Percentiles rank a stretch among this genome's conserved stretches.
Conservation (phyloP, 53 echinoderm and acorn worm species). For the Stichopus horrens region DNA sequence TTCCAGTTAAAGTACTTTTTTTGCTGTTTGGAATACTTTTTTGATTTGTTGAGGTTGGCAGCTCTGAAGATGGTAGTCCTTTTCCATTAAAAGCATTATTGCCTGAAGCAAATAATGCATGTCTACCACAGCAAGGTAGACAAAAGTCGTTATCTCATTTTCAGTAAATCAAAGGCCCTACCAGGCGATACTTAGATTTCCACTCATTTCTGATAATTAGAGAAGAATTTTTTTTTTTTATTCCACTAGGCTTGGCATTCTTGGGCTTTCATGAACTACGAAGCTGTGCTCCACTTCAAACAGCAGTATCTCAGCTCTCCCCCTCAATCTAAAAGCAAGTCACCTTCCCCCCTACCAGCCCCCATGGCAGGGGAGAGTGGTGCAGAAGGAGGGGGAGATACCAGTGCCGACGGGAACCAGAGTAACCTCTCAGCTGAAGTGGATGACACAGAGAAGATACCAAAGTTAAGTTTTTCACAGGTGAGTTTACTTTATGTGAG, state of each 20-base stretch:
- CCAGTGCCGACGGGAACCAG: conserved; percentile 51
- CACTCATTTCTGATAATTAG: background rate
- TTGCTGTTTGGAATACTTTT: too few species aligned
- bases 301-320: conserved; percentile 63
- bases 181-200: too few species aligned
- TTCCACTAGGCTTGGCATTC: conserved; percentile 86
- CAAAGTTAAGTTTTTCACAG: conserved; percentile 37
- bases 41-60: too few species aligned
- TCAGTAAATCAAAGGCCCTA: too few species aligned
- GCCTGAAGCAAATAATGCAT: too few species aligned
- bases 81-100: too few species aligned
- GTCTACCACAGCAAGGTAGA: too few species aligned
- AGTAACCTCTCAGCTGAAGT: conserved; percentile 36
- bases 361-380: conserved; percentile 49
- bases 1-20: too few species aligned
- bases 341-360: conserved; percentile 29
- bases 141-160: too few species aligned
- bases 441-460: conserved; percentile 23
- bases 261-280: conserved; percentile 99
- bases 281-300: conserved; percentile 92
- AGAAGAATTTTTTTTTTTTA: background rate
- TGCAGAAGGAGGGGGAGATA: conserved; percentile 45
- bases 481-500: background rate
- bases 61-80: too few species aligned
- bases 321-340: conserved; percentile 37